Evolutionary conservation across 2,797 vertebrate genomes (phyloP).

Genomic region (Fistularia commersonii): DNA sequence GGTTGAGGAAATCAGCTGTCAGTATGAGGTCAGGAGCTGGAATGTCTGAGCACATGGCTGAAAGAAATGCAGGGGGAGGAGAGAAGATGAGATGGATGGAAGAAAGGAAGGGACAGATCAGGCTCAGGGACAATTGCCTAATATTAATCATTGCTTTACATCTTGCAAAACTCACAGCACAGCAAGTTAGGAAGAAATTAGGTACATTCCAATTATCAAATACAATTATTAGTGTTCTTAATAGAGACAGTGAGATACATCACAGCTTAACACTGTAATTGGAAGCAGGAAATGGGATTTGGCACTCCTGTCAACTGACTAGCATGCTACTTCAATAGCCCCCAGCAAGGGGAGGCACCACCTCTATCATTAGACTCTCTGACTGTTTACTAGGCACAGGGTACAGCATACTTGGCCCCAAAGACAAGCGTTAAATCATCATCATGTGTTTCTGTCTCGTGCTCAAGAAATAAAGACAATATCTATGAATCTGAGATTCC

Average conservation of each 20-base stretch:
- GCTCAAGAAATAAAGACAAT: conserved; percentile 20
- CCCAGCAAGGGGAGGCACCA: conserved; percentile 24
- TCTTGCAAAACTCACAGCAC: conserved; percentile 12
- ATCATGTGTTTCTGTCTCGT: conserved; percentile 51
- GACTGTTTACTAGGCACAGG: conserved; percentile 13
- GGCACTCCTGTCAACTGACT: conserved; percentile 44
- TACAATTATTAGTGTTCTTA: background rate
- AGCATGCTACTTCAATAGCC: conserved; percentile 27
- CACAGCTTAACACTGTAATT: conserved; percentile 1
- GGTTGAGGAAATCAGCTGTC: conserved; percentile 81
- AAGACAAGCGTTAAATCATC: conserved; percentile 18
- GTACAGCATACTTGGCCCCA: conserved; percentile 5
- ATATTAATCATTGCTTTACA: conserved; percentile 31
- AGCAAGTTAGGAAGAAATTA: background rate
- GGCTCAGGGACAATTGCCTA: conserved; percentile 26
- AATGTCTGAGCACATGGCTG: conserved; percentile 65
- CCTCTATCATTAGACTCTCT: conserved; percentile 20
- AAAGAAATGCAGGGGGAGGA: conserved; percentile 31
- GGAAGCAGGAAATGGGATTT: conserved; percentile 14
- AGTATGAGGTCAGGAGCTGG: conserved; percentile 70
- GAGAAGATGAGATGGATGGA: conserved; percentile 20
- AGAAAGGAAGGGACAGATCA: conserved; percentile 26
- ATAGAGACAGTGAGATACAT: background rate
- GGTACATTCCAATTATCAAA: background rate
- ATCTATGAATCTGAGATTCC: conserved; percentile 8